A percentile compares a stretch with the other conserved stretches of the same genome.
phyloP scores from a whole-genome alignment of 2,888 invertebrate species.

The Cerceris rybyensis region DNA sequence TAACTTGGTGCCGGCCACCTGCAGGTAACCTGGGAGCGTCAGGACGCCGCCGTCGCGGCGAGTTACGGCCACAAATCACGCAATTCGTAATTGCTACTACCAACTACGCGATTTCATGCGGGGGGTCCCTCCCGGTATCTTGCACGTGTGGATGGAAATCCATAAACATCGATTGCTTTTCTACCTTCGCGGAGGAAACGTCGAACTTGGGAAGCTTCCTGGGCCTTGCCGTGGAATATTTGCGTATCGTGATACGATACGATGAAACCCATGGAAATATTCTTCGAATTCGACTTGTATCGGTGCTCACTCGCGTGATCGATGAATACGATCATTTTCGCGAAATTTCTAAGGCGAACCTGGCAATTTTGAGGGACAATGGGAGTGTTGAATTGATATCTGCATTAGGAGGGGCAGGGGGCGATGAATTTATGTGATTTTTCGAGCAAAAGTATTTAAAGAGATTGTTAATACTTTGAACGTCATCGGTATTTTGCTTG shows the following conservation, averaged over 20 bases:
- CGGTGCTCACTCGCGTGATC: no score
- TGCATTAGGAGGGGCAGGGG: no score
- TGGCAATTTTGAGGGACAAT: no score
- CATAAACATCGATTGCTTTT: slow-evolving; percentile 78
- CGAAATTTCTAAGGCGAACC: no score
- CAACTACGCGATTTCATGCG: slow-evolving; percentile 77
- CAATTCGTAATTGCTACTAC: slow-evolving; percentile 81
- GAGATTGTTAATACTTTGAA: no score
- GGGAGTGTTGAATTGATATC: no score
- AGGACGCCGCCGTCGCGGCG: slow-evolving; percentile 81
- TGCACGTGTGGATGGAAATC: slow-evolving; percentile 73
- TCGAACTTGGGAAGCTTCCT: slow-evolving; percentile 30
- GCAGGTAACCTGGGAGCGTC: slow-evolving; percentile 79
- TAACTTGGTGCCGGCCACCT: slow-evolving; percentile 79
- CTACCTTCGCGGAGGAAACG: slow-evolving; percentile 45
- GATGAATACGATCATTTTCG: no score
- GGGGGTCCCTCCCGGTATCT: slow-evolving; percentile 38
- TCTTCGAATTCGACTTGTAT: slow-evolving; percentile 21
- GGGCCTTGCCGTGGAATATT: slow-evolving; percentile 30
- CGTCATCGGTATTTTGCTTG: no score
- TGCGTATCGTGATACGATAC: slow-evolving; percentile 37
- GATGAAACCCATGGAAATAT: slow-evolving; percentile 27
- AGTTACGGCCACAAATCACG: slow-evolving; percentile 81
- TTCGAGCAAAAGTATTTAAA: no score
- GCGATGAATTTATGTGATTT: no score